These are phyloP conservation scores for Schlechtendalia chinensis DNA, from an alignment of 1,140 invertebrate genomes.

Conservation along the genomic window DNA sequence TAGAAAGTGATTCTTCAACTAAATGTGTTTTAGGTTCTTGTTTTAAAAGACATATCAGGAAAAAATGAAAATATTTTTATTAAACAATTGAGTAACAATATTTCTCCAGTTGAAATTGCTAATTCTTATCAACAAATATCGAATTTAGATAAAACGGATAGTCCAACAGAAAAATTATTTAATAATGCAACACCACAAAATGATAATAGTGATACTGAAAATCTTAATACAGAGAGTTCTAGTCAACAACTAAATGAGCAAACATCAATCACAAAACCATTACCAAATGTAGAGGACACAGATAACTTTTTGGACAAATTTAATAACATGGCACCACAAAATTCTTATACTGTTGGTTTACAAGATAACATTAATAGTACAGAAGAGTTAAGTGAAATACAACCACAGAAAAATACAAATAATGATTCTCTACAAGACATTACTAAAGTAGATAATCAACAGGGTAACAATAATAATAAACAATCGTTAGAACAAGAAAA, in stretches of 20 bases:
- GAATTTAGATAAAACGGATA: background rate
- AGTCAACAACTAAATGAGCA: background rate
- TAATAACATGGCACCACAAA: background rate
- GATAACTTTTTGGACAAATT: background rate
- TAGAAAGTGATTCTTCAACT: background rate
- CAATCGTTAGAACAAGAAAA: too few species aligned
- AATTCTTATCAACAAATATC: background rate
- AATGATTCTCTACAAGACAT: background rate
- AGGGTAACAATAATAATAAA: too few species aligned
- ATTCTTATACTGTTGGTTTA: background rate
- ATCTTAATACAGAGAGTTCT: background rate
- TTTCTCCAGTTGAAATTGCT: background rate
- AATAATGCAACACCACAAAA: background rate
- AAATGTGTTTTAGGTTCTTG: slow-evolving; percentile 4
- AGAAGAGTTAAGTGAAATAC: background rate
- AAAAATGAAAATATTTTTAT: background rate
- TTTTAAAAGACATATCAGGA: background rate
- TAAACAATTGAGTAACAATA: background rate
- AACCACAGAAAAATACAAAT: background rate
- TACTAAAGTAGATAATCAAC: background rate
- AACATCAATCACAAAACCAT: background rate
- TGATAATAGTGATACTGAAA: too few species aligned
- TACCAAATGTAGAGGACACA: background rate
- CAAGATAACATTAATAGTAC: background rate
- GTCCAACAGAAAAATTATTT: background rate